Conservation (phyloP, 2,888 invertebrate species). For the Orthosia cruda region DNA sequence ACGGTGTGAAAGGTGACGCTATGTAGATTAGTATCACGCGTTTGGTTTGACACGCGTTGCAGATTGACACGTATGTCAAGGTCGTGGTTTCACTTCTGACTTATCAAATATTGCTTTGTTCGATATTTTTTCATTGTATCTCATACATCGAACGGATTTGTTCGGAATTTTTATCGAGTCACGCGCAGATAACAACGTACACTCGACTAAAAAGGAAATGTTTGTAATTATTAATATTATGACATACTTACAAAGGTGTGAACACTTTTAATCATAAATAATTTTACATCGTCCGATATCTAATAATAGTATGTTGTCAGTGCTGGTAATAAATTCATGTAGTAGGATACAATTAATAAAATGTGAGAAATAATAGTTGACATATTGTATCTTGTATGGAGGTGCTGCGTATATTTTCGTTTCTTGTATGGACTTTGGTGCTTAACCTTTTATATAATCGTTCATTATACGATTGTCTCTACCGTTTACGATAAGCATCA, state of each 20-base stretch:
- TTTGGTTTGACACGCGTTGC: constrained; percentile 82
- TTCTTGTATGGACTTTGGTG: constrained; percentile 57
- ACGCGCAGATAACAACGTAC: constrained; percentile 68
- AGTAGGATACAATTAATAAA: constrained; percentile 80
- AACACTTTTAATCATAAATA: constrained; percentile 72
- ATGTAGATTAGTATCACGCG: constrained; percentile 88
- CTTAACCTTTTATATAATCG: constrained; percentile 54
- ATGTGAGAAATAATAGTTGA: constrained; percentile 88
- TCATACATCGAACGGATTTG: constrained; percentile 66
- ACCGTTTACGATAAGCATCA: constrained; percentile 63
- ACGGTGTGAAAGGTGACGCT: constrained; percentile 88
- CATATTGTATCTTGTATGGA: constrained; percentile 80
- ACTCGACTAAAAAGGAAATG: constrained; percentile 67
- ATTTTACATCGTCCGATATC: constrained; percentile 53
- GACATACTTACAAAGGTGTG: constrained; percentile 76
- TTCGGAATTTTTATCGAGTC: constrained; percentile 82
- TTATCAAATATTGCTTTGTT: constrained; percentile 82
- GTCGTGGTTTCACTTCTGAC: constrained; percentile 81
- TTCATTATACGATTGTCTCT: constrained; percentile 54
- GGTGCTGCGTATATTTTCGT: constrained; percentile 73
- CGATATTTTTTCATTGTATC: constrained; percentile 70
- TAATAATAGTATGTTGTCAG: constrained; percentile 58
- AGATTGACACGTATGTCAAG: constrained; percentile 85
- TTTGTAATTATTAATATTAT: constrained; percentile 67
- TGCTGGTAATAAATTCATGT: constrained; percentile 74